A percentile compares a stretch with the other conserved stretches of the same genome.
Conservation (phyloP, 2,797 vertebrate species). For the Anolis apletophallus region DNA sequence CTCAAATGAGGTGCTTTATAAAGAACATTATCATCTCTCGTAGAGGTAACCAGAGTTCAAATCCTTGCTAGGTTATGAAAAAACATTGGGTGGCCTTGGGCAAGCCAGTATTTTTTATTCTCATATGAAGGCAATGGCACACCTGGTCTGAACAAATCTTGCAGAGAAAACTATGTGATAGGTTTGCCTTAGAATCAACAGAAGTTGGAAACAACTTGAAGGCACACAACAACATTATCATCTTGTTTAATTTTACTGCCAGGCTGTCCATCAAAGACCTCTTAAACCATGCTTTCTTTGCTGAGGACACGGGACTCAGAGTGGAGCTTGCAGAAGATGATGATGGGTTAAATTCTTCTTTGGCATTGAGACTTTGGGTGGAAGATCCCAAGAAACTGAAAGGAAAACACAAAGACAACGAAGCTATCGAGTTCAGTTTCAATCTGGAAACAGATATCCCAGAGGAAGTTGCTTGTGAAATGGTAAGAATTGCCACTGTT, state of each 20-base stretch:
- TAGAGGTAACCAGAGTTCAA: too few species aligned
- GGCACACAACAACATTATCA: neutral
- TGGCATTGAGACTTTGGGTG: slow-evolving; percentile 94
- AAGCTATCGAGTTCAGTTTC: slow-evolving; percentile 97
- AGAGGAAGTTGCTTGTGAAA: slow-evolving; percentile 94
- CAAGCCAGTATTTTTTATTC: too few species aligned
- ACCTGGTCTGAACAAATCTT: too few species aligned
- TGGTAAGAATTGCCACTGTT: slow-evolving; percentile 81
- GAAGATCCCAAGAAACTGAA: slow-evolving; percentile 96
- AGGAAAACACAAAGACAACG: slow-evolving; percentile 98
- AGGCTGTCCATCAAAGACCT: slow-evolving; percentile 93
- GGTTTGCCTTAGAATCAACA: too few species aligned
- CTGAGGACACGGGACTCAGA: slow-evolving; percentile 93
- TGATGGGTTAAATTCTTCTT: slow-evolving; percentile 81
- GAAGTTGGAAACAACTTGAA: neutral
- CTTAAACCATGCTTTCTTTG: slow-evolving; percentile 91
- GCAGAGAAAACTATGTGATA: too few species aligned
- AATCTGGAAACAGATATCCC: slow-evolving; percentile 91
- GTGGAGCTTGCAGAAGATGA: slow-evolving; percentile 95
- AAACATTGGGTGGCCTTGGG: too few species aligned
- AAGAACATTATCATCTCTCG: neutral
- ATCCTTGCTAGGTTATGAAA: too few species aligned
- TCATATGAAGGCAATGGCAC: too few species aligned
- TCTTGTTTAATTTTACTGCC: neutral
- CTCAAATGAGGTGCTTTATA: neutral